Conservation (phyloP, 2,113 vertebrate species). For the Hiodon tergisus region DNA sequence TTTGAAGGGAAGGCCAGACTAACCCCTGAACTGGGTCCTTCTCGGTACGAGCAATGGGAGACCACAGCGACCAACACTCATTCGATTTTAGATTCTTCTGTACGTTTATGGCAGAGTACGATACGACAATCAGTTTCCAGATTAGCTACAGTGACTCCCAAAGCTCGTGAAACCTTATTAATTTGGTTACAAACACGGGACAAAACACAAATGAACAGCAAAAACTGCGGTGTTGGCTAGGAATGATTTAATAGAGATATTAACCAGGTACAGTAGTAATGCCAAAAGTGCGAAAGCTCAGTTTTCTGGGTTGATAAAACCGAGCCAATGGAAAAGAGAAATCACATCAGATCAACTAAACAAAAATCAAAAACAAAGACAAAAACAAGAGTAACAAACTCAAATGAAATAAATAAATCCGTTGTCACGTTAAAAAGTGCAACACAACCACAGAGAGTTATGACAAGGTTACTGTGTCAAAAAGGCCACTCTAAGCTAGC, state of each 20-base stretch:
- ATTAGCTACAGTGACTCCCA: too few relatives aligned
- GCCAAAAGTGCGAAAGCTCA: neutral
- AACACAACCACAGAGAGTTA: neutral
- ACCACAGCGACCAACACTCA: too few relatives aligned
- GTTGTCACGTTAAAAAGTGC: too few relatives aligned
- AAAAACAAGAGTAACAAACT: conserved; percentile 25
- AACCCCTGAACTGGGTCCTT: too few relatives aligned
- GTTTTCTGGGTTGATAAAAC: conserved; percentile 37
- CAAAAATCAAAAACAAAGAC: conserved; percentile 28
- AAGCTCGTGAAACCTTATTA: too few relatives aligned
- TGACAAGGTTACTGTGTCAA: neutral
- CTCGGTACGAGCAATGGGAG: too few relatives aligned
- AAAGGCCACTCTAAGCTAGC: neutral
- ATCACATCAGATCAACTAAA: conserved; percentile 35
- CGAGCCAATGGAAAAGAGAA: conserved; percentile 27
- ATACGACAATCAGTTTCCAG: too few relatives aligned
- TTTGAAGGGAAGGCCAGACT: too few relatives aligned
- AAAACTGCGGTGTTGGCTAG: conserved; percentile 34
- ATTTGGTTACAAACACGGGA: neutral
- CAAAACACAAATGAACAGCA: neutral
- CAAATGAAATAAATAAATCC: neutral
- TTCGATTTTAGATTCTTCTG: too few relatives aligned
- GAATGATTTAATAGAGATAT: conserved; percentile 60
- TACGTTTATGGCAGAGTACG: too few relatives aligned
- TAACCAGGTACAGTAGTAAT: conserved; percentile 4